Percentiles rank a stretch among this genome's conserved stretches.
phyloP scores from a whole-genome alignment of 1,140 invertebrate genomes.

The Arion vulgaris region DNA sequence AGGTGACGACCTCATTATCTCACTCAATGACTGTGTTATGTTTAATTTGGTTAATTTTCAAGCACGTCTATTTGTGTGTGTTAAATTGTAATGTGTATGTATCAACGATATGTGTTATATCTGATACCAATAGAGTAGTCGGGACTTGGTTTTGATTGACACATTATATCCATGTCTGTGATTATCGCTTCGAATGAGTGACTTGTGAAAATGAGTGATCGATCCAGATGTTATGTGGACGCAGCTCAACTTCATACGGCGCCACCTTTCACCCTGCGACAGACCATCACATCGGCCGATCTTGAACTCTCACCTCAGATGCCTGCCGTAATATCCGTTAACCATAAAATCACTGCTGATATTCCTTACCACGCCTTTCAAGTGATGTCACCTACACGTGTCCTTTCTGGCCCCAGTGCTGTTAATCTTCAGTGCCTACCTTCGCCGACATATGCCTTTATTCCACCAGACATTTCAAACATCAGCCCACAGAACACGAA shows the following conservation, averaged over 20 bases:
- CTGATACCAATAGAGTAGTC: background rate
- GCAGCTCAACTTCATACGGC: background rate
- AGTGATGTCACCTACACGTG: background rate
- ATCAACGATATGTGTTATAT: background rate
- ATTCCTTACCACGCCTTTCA: background rate
- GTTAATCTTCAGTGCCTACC: constrained; percentile 5
- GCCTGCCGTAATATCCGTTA: background rate
- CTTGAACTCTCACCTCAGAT: background rate
- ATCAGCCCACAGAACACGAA: background rate
- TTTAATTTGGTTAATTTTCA: too few species aligned
- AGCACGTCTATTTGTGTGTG: too few species aligned
- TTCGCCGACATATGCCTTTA: constrained; percentile 3
- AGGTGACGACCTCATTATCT: too few species aligned
- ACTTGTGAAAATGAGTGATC: background rate
- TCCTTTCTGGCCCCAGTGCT: background rate
- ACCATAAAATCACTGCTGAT: background rate
- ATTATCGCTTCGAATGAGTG: background rate
- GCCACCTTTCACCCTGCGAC: background rate
- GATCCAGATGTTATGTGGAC: background rate
- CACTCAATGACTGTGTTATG: too few species aligned
- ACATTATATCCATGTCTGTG: background rate
- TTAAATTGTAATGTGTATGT: too few species aligned
- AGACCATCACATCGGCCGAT: background rate
- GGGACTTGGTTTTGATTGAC: background rate
- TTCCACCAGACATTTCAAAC: background rate